phyloP scores from a whole-genome alignment of 1,140 invertebrate species.

The Drosophila littoralis region DNA sequence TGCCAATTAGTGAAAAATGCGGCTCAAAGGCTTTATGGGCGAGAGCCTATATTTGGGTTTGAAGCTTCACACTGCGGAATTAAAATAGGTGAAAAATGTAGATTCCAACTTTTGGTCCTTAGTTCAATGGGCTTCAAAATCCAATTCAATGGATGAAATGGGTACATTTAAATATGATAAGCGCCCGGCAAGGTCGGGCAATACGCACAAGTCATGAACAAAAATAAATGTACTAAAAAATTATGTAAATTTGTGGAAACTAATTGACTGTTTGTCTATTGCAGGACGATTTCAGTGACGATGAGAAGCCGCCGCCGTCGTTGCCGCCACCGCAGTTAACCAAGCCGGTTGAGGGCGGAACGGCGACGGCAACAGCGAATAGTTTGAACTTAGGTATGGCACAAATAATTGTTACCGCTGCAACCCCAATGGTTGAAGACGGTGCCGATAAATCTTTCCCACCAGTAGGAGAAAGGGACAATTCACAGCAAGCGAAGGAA shows the following conservation, averaged over 20 bases:
- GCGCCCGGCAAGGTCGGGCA: too few relatives aligned
- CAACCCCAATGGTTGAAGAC: slow-evolving; percentile 94
- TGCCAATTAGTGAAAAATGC: too few relatives aligned
- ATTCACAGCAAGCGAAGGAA: slow-evolving; percentile 31
- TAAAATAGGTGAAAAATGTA: too few relatives aligned
- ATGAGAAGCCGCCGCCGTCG: slow-evolving; percentile 78
- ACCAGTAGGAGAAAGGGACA: slow-evolving; percentile 79
- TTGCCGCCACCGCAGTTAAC: slow-evolving; percentile 71
- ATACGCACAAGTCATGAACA: too few relatives aligned
- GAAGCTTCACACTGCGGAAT: too few relatives aligned
- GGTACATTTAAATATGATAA: too few relatives aligned
- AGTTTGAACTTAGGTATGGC: slow-evolving; percentile 88
- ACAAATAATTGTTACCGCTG: slow-evolving; percentile 94
- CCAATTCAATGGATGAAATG: too few relatives aligned
- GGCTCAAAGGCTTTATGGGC: too few relatives aligned
- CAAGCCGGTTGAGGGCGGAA: slow-evolving; percentile 70
- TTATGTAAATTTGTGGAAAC: too few relatives aligned
- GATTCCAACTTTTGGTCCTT: too few relatives aligned
- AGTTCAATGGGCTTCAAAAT: too few relatives aligned
- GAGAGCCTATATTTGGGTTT: too few relatives aligned
- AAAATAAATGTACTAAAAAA: neutral
- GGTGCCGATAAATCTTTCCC: slow-evolving; percentile 84
- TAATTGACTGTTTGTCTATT: slow-evolving; percentile 4
- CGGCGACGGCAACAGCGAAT: slow-evolving; percentile 67
- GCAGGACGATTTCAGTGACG: slow-evolving; percentile 80